A percentile compares a stretch with the other conserved stretches of the same genome.
These are phyloP conservation scores for Carabus problematicus DNA, from an alignment of 2,888 invertebrate genomes.

Conservation along the genomic window DNA sequence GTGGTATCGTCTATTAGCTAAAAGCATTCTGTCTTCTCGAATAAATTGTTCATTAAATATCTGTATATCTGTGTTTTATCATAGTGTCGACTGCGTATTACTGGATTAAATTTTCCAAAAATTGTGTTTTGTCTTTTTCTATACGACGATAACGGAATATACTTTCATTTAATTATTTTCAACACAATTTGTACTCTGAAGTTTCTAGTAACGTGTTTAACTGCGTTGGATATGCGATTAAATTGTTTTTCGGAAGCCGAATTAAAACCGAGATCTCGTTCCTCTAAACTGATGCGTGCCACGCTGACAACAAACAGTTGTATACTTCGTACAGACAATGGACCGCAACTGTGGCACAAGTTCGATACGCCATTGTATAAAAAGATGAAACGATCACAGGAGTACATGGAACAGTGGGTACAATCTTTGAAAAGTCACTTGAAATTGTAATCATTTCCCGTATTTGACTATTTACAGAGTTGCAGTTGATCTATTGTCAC, in stretches of 20 bases:
- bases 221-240: constrained; percentile 75
- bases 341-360: constrained; percentile 72
- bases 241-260: constrained; percentile 71
- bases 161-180: constrained; percentile 21
- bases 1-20: no score
- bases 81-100: no score
- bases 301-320: constrained; percentile 77
- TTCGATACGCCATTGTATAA: constrained; percentile 77
- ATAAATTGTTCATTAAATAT: no score
- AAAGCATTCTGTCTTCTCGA: no score
- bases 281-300: constrained; percentile 73
- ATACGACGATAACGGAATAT: constrained; percentile 13
- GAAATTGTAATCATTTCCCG: constrained; percentile 52
- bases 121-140: constrained; percentile 30
- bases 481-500: constrained; percentile 69
- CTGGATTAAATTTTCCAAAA: background rate
- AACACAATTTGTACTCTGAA: constrained; percentile 18
- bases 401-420: constrained; percentile 72
- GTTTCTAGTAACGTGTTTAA: constrained; percentile 74
- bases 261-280: constrained; percentile 66
- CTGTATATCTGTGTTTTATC: no score
- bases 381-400: constrained; percentile 71
- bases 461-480: constrained; percentile 59
- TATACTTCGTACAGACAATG: constrained; percentile 74
- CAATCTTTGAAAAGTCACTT: constrained; percentile 4